Evolutionary conservation across 1,140 invertebrate genomes (phyloP), one percentile per base, ranked within the genome.

Genomic region (Stenopsyche tienmushanensis): DNA sequence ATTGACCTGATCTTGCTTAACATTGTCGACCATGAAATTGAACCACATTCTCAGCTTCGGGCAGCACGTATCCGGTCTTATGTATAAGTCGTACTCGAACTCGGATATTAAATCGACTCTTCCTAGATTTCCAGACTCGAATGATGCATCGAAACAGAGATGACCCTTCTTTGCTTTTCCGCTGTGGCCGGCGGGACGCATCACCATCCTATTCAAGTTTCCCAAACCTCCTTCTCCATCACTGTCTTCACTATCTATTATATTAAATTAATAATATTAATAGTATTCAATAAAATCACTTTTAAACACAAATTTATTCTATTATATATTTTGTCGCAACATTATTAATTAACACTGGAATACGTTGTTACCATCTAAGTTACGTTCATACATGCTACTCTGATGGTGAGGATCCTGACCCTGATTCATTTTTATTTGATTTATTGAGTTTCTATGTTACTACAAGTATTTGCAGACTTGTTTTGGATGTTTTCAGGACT

Each of bases 1-100:
- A 62, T 66, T 69, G 76, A 91, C 90, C 84, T 96, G 96, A 76
- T 98, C 94, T 24, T 88, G 81, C 67, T 91, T 90, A 0, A 95
- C 93, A 80, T 99, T 99, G 76, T 98, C 95, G 9, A 98, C 95
- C 0, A 94, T 95, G 74, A 99, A 99, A 78, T 99, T 97, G 77
- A 98, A 99, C 96, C 96, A 99, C 62, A 98, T 88, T 41, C 97
- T 82, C 58, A 93, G 87, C 25, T 93, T 84, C 0, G 96, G 95
- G 77, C 95, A 94, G 76, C 95, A 97, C 0, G 96, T 97, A 77
- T 99, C 97, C 0, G 97, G 96, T 49, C 97, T 82, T 39, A 99
- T 89, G 80, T 93, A 99, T 7, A 99, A 83, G 79, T 99, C 97
- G 79, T 98, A 98, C 76, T 99, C 96, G 75, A 89, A 90, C 73